A percentile compares a stretch with the other conserved stretches of the same genome.
Evolutionary conservation across 2,113 vertebrate species (phyloP).

Genomic region (Stigmatopora argus): DNA sequence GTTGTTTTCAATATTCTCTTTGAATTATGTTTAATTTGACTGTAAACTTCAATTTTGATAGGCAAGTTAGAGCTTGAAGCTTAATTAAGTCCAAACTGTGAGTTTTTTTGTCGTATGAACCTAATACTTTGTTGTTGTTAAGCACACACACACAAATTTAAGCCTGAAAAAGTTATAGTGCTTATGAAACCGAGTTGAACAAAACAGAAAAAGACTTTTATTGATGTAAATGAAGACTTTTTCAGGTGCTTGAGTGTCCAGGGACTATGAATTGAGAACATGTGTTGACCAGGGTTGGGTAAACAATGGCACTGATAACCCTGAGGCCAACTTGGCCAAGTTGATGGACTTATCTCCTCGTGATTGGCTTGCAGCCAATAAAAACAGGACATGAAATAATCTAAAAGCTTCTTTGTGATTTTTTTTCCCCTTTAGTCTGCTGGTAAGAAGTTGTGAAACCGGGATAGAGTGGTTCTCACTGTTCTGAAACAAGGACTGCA

Average conservation of each 20-base stretch:
- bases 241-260: neutral
- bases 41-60: neutral
- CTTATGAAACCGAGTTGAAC: neutral
- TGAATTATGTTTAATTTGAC: neutral
- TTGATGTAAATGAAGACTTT: neutral
- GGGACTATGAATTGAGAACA: slow-evolving; percentile 17
- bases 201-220: neutral
- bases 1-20: neutral
- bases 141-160: neutral
- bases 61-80: neutral
- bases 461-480: too few relatives aligned
- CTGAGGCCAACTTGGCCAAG: slow-evolving; percentile 28
- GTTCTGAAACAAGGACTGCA: too few relatives aligned
- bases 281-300: slow-evolving; percentile 43
- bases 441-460: neutral
- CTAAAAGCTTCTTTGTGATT: slow-evolving; percentile 6
- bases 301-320: slow-evolving; percentile 54
- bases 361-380: slow-evolving; percentile 49
- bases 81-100: neutral
- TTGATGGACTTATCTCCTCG: slow-evolving; percentile 47
- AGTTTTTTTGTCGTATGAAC: neutral
- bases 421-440: neutral
- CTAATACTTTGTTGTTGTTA: neutral
- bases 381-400: slow-evolving; percentile 48
- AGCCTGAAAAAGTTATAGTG: neutral